phyloP scores from a whole-genome alignment of 2,113 vertebrate species.

The Brachypodius melanocephalos region DNA sequence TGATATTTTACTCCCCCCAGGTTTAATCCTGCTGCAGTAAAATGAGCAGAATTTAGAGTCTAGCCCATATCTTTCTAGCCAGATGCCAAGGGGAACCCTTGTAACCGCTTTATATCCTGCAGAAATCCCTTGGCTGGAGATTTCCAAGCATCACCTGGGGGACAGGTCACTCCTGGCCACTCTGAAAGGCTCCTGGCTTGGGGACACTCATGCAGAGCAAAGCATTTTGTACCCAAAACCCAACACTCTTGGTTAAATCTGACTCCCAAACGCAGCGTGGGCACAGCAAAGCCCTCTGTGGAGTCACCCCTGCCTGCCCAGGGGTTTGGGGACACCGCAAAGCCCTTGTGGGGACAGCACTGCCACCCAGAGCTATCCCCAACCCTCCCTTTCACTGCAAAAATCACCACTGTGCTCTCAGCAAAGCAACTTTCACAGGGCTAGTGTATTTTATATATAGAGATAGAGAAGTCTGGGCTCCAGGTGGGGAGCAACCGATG shows the following conservation, averaged over 20 bases:
- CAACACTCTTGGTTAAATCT: not conserved
- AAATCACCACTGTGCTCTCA: slow-evolving; percentile 65
- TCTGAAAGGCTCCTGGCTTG: not conserved
- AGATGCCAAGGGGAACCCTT: not conserved
- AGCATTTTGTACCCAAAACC: not conserved
- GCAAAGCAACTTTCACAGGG: slow-evolving; percentile 61
- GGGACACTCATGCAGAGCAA: fast-evolving
- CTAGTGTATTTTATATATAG: slow-evolving; percentile 62
- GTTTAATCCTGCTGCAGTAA: not conserved
- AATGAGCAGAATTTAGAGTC: not conserved
- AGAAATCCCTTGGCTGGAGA: not conserved
- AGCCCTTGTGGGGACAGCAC: not conserved
- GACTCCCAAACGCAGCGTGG: not conserved
- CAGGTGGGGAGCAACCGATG: not conserved
- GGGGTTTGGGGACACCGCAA: not conserved
- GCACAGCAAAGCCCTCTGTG: not conserved
- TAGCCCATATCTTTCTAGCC: not conserved
- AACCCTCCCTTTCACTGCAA: not conserved
- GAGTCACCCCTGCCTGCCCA: not conserved
- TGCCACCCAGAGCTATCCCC: not conserved
- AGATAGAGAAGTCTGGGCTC: slow-evolving; percentile 33
- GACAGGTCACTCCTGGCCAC: not conserved
- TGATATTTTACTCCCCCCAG: not conserved
- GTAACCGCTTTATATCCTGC: not conserved
- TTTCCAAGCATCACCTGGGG: not conserved